Conservation (phyloP, 2,888 invertebrate species). For the Geotrupes spiniger region DNA sequence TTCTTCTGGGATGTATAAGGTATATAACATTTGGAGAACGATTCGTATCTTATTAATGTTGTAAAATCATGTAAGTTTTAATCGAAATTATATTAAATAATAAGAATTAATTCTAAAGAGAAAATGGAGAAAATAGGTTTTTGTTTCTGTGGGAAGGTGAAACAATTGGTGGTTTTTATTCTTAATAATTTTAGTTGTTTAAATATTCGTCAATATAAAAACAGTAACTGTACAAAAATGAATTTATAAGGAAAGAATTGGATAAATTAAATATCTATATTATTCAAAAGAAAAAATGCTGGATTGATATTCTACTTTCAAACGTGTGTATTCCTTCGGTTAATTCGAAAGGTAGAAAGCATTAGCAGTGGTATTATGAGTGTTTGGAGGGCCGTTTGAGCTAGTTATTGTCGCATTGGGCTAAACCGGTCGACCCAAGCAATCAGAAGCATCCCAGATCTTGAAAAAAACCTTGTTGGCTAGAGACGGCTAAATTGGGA, state of each 20-base stretch:
- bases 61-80: slow-evolving; percentile 26
- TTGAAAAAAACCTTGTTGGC: slow-evolving; percentile 42
- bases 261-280: no score
- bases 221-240: no score
- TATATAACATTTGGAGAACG: slow-evolving; percentile 38
- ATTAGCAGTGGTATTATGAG: slow-evolving; percentile 68
- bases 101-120: no score
- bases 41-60: slow-evolving; percentile 31
- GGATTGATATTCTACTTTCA: slow-evolving; percentile 60
- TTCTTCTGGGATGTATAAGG: slow-evolving; percentile 37
- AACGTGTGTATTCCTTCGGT: slow-evolving; percentile 50
- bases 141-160: no score
- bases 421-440: slow-evolving; percentile 62
- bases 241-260: no score
- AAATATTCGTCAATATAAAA: no score
- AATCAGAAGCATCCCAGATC: slow-evolving; percentile 52
- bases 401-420: slow-evolving; percentile 63
- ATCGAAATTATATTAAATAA: no score
- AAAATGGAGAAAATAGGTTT: no score
- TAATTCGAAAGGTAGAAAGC: slow-evolving; percentile 51
- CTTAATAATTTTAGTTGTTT: no score
- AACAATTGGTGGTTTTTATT: no score
- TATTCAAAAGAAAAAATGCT: slow-evolving; percentile 34
- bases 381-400: slow-evolving; percentile 67
- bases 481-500: slow-evolving; percentile 42